Evolutionary conservation across 1,140 invertebrate genomes (phyloP), one percentile per base, ranked within the genome.

Genomic region (Atta colombica): DNA sequence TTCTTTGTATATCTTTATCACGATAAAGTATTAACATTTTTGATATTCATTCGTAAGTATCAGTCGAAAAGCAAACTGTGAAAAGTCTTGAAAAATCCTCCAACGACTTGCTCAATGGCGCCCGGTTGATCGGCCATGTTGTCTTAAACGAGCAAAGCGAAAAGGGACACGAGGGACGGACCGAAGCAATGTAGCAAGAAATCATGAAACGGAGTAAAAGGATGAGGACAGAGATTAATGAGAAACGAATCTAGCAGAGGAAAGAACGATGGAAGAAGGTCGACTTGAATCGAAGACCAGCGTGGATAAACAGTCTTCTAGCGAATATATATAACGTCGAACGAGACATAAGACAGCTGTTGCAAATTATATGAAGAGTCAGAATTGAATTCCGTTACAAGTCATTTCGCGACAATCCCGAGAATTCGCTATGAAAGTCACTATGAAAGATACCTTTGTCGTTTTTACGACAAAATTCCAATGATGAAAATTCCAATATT

Each of bases 191-290:
- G 86, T 88, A 91, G 89, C 92, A 92, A 93, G 92, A 94, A 93
- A 91, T 93, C 91, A 88, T 89, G 92, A 93, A 93, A 93, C 89
- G 91, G 93, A 93, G 91, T 90, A 91, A 91, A 91, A 91, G 91
- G 92, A 92, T 90, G 93, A 92, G 92, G 93, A 94, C 93, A 90
- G 92, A 93, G 93, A 94, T 94, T 93, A 93, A 94, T 93, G 94
- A 92, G 93, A 93, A 92, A 93, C 91, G 93, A 94, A 94, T 94
- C 93, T 90, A 84, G 91, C 87, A 55, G 87, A 85, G 86, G 63
- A 85, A 81, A 81, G 63, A 61, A 84, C 55, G 69, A 61, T 39
- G 69, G 51, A 69, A 69, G 60, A 75, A 51, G 77, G 63, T 51
- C 80, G 53, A 75, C 80, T 61, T 61, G 69, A 75, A 72, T 75